phyloP scores from a whole-genome alignment of 2,113 vertebrate genomes.

The Chamaea fasciata region DNA sequence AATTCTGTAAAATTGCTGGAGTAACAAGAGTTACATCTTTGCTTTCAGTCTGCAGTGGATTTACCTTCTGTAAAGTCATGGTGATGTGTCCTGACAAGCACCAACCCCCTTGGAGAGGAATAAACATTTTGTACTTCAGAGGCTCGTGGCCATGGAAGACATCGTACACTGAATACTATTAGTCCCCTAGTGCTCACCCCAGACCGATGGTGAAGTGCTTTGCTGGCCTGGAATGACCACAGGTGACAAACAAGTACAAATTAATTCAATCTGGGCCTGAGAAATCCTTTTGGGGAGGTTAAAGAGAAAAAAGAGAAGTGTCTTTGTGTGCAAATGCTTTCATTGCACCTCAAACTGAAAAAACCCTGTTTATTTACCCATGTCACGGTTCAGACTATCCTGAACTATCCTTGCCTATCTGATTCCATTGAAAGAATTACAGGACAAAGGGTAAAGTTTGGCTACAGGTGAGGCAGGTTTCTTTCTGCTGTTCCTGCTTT shows the following conservation, averaged over 20 bases:
- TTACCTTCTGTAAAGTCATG: background rate
- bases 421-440: background rate
- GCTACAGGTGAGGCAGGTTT: background rate
- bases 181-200: background rate
- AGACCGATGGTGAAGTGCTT: background rate
- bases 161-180: background rate
- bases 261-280: background rate
- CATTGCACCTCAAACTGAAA: background rate
- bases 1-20: background rate
- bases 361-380: background rate
- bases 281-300: background rate
- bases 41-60: background rate
- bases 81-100: background rate
- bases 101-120: background rate
- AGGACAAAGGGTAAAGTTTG: background rate
- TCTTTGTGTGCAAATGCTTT: background rate
- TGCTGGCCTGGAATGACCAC: background rate
- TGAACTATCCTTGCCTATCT: background rate
- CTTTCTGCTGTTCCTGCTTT: background rate
- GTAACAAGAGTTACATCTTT: background rate
- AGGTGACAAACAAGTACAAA: background rate
- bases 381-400: background rate
- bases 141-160: accelerated
- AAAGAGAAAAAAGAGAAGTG: background rate
- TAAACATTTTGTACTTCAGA: background rate